phyloP scores from a whole-genome alignment of 2,113 vertebrate genomes.

The Myanophis thanlyinensis region DNA sequence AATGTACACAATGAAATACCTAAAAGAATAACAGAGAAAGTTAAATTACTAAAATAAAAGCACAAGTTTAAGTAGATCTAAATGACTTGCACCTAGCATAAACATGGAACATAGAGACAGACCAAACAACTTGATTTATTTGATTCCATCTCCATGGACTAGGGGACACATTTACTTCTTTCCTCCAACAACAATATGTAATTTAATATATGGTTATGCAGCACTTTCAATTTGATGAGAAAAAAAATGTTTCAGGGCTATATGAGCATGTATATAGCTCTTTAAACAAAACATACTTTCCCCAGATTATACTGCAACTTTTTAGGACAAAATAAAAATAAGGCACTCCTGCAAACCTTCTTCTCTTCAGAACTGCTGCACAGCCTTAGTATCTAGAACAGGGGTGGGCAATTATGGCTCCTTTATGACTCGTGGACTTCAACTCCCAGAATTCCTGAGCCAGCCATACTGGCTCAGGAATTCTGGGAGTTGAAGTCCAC shows the following conservation, averaged over 20 bases:
- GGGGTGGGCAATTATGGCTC: no score
- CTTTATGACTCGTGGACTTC: no score
- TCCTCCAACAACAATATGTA: background rate
- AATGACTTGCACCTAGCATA: background rate
- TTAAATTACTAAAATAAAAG: constrained; percentile 23
- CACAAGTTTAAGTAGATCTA: constrained; percentile 19
- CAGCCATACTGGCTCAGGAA: no score
- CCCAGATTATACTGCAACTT: background rate
- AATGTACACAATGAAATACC: constrained; percentile 99
- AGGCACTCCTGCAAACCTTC: background rate
- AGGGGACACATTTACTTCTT: background rate
- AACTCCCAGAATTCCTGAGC: no score
- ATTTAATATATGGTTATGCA: background rate
- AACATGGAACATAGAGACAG: background rate
- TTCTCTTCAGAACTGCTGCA: background rate
- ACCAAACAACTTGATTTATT: constrained; percentile 4
- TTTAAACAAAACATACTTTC: background rate
- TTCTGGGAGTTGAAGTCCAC: no score
- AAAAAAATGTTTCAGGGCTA: background rate
- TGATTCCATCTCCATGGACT: background rate
- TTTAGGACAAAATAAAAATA: background rate
- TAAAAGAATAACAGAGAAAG: constrained; percentile 56
- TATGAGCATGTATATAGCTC: background rate
- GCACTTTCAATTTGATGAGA: background rate
- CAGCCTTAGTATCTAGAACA: background rate